Percentiles rank a stretch among this genome's conserved stretches.
These are phyloP conservation scores for Hydraecia micacea DNA, from an alignment of 2,888 invertebrate species.

Conservation along the genomic window DNA sequence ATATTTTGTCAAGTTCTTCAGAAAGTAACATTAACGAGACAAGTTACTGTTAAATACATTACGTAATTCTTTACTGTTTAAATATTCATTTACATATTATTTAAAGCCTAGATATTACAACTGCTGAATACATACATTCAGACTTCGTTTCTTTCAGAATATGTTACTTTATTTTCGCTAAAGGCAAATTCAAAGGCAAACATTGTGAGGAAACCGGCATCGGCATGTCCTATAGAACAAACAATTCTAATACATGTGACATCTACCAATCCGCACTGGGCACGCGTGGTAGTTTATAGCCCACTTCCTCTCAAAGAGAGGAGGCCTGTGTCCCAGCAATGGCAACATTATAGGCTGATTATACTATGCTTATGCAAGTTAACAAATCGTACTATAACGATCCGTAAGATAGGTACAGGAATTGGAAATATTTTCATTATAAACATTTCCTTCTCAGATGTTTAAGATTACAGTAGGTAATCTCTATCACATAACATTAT, in stretches of 20 bases:
- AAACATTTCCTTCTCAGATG: slow-evolving; percentile 3
- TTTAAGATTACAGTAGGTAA: slow-evolving; percentile 4
- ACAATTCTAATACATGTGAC: not conserved
- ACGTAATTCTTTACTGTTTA: slow-evolving; percentile 23
- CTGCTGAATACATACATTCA: not conserved
- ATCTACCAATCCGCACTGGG: not conserved
- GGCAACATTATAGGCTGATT: not conserved
- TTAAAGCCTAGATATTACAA: not conserved
- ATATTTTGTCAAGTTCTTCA: slow-evolving; percentile 36
- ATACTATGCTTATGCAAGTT: not conserved
- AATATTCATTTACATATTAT: slow-evolving; percentile 9
- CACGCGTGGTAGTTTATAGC: not conserved
- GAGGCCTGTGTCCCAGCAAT: not conserved
- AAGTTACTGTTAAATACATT: slow-evolving; percentile 36
- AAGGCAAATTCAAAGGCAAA: not conserved
- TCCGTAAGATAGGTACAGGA: not conserved
- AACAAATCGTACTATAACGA: not conserved
- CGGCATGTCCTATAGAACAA: not conserved
- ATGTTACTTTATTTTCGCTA: not conserved
- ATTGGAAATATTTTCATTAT: not conserved
- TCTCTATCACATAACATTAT: slow-evolving; percentile 12
- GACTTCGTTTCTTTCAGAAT: not conserved
- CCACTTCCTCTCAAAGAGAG: not conserved
- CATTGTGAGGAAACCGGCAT: not conserved
- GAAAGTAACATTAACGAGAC: slow-evolving; percentile 35